Conservation (phyloP, 2,113 vertebrate species). For the Sprattus sprattus region DNA sequence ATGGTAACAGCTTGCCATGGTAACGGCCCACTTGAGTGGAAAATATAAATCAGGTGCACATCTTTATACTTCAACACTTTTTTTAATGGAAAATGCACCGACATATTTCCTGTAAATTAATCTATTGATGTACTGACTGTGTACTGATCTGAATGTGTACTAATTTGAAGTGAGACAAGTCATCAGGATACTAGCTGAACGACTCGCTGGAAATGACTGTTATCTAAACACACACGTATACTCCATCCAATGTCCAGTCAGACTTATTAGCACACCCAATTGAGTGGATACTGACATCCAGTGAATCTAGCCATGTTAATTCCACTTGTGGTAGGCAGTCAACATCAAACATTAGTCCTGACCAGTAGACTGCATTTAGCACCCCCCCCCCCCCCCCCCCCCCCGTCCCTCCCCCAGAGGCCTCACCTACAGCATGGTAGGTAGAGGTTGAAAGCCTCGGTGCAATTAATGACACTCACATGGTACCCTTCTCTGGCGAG, state of each 20-base stretch:
- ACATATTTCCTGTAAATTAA: background rate
- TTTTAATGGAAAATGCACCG: no score
- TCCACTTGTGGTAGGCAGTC: background rate
- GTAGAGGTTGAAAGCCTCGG: background rate
- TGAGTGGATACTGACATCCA: background rate
- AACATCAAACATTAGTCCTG: background rate
- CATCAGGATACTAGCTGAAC: background rate
- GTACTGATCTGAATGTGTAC: background rate
- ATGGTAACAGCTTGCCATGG: background rate
- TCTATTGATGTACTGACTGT: background rate
- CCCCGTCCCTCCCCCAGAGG: background rate
- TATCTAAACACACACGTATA: background rate
- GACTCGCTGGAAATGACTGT: background rate
- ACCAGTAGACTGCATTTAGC: background rate
- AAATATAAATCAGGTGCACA: no score
- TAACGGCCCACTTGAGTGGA: no score
- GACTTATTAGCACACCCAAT: background rate
- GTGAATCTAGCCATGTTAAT: background rate
- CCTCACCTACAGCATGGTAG: background rate
- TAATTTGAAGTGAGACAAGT: background rate
- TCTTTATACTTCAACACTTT: no score
- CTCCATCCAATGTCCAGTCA: background rate
- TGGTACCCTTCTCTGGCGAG: background rate
- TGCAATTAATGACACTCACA: background rate
- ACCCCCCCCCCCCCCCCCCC: background rate